Evolutionary conservation across 2,888 invertebrate genomes (phyloP).

Genomic region (Rugalucina vietnamica): DNA sequence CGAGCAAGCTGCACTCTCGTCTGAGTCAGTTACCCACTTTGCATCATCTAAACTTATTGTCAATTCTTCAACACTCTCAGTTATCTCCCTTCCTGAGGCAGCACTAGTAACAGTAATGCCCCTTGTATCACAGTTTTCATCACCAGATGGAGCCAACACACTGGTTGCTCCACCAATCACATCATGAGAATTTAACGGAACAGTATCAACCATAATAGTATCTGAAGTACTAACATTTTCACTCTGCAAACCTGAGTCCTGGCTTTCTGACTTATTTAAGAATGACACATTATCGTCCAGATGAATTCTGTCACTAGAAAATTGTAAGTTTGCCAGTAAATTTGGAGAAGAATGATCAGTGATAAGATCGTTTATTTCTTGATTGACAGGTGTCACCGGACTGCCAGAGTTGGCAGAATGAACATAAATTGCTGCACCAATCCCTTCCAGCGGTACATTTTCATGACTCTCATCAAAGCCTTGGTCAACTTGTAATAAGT

Average conservation of each 20-base stretch:
- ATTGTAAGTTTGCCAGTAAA: constrained; percentile 35
- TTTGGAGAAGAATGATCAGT: constrained; percentile 43
- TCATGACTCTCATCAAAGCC: constrained; percentile 66
- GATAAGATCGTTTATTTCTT: constrained; percentile 13
- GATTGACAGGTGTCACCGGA: constrained; percentile 64
- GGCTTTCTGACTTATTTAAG: constrained; percentile 78
- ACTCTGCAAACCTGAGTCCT: constrained; percentile 80
- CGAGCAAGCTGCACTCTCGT: constrained; percentile 11
- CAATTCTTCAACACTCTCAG: constrained; percentile 15
- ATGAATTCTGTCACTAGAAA: constrained; percentile 11
- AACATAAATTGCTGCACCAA: constrained; percentile 55
- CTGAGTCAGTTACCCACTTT: neutral
- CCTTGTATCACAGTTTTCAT: constrained; percentile 8
- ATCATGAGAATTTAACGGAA: constrained; percentile 36
- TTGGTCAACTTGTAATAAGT: constrained; percentile 63
- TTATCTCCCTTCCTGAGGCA: neutral
- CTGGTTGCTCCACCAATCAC: constrained; percentile 8
- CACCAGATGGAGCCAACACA: neutral
- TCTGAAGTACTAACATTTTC: constrained; percentile 77
- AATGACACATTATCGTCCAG: constrained; percentile 34
- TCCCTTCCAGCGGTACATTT: constrained; percentile 34
- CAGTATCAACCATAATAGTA: constrained; percentile 65
- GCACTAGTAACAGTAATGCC: neutral
- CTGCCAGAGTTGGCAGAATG: constrained; percentile 66
- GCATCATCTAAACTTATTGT: neutral